Base-by-base conservation (phyloP, 1,140 invertebrate genomes). In the Mizuhopecten yessoensis region DNA sequence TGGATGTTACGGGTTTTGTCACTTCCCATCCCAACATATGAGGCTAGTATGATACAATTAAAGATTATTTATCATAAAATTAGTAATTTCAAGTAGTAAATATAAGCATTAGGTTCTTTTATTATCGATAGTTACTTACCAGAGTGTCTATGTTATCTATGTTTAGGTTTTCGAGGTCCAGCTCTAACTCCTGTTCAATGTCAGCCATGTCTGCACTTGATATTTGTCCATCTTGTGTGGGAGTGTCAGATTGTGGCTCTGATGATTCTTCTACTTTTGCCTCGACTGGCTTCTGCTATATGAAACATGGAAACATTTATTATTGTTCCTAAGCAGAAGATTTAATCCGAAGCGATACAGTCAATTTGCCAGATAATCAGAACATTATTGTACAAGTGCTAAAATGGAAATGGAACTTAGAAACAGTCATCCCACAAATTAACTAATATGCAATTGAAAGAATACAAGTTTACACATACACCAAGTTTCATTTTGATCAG, bases 171-270 rank as follows among this genome's bases (percentile, higher is more conserved):
- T 96, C 95, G 49, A 97, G 92, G 91, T 97, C 97, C 34, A 97
- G 94, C 91, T 97, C 97, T 87, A 97, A 93, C 91, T 97, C 97
- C 39, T 96, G 95, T 92, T 97, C 96, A 33, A 96, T 89, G 91
- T 97, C 96, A 33, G 96, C 96, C 87, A 95, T 89, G 87, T 93
- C 89, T 91, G 87, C 33, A 86, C 92, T 33, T 86, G 92, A n/a
- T 86, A 87, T 33, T 17, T 42, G 45, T 87, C 88, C 34, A 0
- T 87, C 39, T 33, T 91, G 86, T n/a, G 87, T 34, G n/a, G 88
- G 90, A 39, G 89, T 88, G 89, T 45, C 57, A 20, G 89, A 33
- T 33, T 92, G 88, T 75, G 87, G 45, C 11, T 86, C 57, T 2
- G 93, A 89, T 15, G 42, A 34, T 57, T 87, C 23, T 33, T 75